Evolutionary conservation across 2,888 invertebrate genomes (phyloP).

Genomic region (Peribatodes rhomboidaria): DNA sequence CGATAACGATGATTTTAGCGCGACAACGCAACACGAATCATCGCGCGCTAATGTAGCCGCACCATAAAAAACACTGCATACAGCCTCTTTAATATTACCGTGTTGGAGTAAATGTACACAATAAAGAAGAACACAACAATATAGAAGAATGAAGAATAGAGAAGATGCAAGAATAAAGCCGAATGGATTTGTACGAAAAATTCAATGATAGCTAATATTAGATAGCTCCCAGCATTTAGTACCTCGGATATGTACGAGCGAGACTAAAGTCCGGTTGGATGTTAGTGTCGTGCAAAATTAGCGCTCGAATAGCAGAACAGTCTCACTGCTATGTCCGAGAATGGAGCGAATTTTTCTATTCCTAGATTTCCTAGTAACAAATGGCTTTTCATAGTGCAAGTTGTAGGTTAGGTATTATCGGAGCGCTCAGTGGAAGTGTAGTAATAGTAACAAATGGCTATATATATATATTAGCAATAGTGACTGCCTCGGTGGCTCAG

Average conservation of each 20-base stretch:
- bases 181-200: too few relatives aligned
- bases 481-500: too few relatives aligned
- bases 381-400: background rate
- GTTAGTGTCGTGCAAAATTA: conserved; percentile 13
- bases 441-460: background rate
- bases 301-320: conserved; percentile 5
- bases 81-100: too few relatives aligned
- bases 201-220: background rate
- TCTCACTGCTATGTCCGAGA: background rate
- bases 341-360: conserved; percentile 24
- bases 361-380: conserved; percentile 10
- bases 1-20: too few relatives aligned
- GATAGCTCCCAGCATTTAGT: background rate
- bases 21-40: too few relatives aligned
- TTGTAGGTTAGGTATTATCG: background rate
- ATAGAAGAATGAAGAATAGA: too few relatives aligned
- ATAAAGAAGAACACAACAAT: too few relatives aligned
- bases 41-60: too few relatives aligned
- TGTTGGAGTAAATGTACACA: too few relatives aligned
- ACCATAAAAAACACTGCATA: too few relatives aligned
- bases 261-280: conserved; percentile 1
- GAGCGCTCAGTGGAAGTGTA: background rate
- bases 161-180: too few relatives aligned
- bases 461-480: too few relatives aligned
- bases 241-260: background rate